Percentiles rank a stretch among this genome's conserved stretches.
Evolutionary conservation across 1,140 invertebrate genomes (phyloP).

Genomic region (Bombus pyrosoma): DNA sequence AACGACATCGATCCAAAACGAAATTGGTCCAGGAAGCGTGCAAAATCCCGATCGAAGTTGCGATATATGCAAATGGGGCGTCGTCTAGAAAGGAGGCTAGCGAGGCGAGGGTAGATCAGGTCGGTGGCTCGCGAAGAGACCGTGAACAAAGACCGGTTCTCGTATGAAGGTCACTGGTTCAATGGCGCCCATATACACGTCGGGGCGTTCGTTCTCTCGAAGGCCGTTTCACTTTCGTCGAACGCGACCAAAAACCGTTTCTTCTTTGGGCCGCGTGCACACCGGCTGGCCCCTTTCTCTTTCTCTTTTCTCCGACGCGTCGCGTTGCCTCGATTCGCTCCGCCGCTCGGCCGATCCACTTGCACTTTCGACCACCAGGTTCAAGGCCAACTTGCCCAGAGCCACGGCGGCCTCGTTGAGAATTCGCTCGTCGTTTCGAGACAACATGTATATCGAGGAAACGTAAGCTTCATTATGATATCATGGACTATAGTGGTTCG

Average conservation of each 20-base stretch:
- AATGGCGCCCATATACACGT: conserved; percentile 69
- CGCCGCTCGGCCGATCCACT: conserved; percentile 63
- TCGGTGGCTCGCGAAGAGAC: conserved; percentile 71
- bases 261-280: conserved; percentile 43
- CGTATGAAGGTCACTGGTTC: conserved; percentile 82
- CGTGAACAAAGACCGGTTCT: conserved; percentile 79
- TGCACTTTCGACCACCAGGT: conserved; percentile 75
- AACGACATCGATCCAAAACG: neutral
- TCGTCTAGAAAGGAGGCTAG: conserved; percentile 61
- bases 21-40: conserved; percentile 49
- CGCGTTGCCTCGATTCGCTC: conserved; percentile 20
- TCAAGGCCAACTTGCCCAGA: conserved; percentile 59
- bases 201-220: conserved; percentile 53
- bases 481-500: conserved; percentile 8
- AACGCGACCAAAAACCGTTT: conserved; percentile 65
- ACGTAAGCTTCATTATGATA: neutral
- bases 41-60: conserved; percentile 27
- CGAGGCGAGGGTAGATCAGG: conserved; percentile 66
- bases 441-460: conserved; percentile 29
- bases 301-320: conserved; percentile 19
- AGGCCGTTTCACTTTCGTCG: conserved; percentile 75
- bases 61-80: conserved; percentile 68
- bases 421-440: conserved; percentile 24
- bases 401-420: neutral
- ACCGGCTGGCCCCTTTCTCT: conserved; percentile 42